Conservation (phyloP, 2,113 vertebrate genomes). For the Pagrus major region DNA sequence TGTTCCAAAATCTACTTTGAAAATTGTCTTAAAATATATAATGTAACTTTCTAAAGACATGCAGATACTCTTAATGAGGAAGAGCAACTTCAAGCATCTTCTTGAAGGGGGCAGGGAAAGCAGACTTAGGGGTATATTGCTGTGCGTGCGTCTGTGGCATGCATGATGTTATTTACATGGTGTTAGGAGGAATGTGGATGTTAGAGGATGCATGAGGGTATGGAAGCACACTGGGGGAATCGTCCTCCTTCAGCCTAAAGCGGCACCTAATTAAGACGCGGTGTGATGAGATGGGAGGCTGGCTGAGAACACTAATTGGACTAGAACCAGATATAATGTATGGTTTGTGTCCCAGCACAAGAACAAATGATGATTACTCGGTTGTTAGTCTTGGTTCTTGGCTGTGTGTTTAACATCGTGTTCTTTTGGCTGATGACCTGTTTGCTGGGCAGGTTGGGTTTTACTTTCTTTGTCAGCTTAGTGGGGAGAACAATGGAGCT, state of each 20-base stretch:
- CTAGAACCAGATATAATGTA: constrained; percentile 55
- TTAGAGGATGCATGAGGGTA: constrained; percentile 23
- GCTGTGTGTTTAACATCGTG: neutral
- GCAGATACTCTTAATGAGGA: neutral
- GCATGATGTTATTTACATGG: constrained; percentile 31
- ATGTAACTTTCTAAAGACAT: neutral
- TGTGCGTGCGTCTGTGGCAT: constrained; percentile 26
- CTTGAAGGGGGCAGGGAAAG: neutral
- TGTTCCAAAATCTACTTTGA: no score
- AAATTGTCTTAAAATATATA: neutral
- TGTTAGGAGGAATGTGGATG: constrained; percentile 40
- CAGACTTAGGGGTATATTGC: constrained; percentile 24
- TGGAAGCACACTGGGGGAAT: constrained; percentile 33
- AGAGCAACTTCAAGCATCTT: neutral
- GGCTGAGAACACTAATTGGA: constrained; percentile 66
- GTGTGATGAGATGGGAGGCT: constrained; percentile 48
- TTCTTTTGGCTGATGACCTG: constrained; percentile 41
- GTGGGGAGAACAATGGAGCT: constrained; percentile 55
- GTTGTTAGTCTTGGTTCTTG: neutral
- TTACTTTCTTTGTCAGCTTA: constrained; percentile 58
- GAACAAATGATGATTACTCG: constrained; percentile 54
- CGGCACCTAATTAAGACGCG: constrained; percentile 65
- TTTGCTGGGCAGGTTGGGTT: constrained; percentile 35
- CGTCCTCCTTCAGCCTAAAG: constrained; percentile 48
- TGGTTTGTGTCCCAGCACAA: constrained; percentile 19